Conservation (phyloP, 2,888 invertebrate genomes). For the Cephonodes hylas region DNA sequence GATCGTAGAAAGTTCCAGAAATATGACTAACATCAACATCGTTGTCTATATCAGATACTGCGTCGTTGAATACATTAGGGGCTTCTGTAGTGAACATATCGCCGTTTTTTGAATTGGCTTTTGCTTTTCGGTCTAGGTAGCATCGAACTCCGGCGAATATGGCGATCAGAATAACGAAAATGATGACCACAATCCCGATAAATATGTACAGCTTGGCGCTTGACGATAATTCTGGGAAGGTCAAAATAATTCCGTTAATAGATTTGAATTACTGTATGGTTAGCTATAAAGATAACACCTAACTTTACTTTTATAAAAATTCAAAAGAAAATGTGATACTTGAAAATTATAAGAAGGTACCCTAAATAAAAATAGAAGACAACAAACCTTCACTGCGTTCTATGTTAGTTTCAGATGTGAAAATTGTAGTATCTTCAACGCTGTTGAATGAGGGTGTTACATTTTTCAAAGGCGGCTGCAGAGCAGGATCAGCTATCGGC, state of each 20-base stretch:
- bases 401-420: conserved; percentile 13
- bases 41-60: conserved; percentile 69
- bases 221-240: conserved; percentile 42
- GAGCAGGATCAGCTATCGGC: conserved; percentile 45
- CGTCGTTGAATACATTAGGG: conserved; percentile 71
- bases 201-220: conserved; percentile 43
- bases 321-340: too few relatives aligned
- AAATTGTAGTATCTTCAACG: conserved; percentile 23
- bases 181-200: conserved; percentile 44
- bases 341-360: too few relatives aligned
- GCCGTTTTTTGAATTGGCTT: conserved; percentile 60
- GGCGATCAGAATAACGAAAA: conserved; percentile 41
- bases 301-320: too few relatives aligned
- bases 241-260: conserved; percentile 11
- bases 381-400: conserved; percentile 19
- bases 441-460: conserved; percentile 12
- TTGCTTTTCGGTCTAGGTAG: conserved; percentile 45
- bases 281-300: background rate
- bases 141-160: conserved; percentile 48
- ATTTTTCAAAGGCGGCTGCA: conserved; percentile 36
- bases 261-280: background rate
- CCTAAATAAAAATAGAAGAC: background rate
- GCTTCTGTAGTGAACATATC: conserved; percentile 73
- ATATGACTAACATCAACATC: conserved; percentile 71
- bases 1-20: conserved; percentile 73